phyloP scores from a whole-genome alignment of 1,140 invertebrate species.

The Choristoneura fumiferana region DNA sequence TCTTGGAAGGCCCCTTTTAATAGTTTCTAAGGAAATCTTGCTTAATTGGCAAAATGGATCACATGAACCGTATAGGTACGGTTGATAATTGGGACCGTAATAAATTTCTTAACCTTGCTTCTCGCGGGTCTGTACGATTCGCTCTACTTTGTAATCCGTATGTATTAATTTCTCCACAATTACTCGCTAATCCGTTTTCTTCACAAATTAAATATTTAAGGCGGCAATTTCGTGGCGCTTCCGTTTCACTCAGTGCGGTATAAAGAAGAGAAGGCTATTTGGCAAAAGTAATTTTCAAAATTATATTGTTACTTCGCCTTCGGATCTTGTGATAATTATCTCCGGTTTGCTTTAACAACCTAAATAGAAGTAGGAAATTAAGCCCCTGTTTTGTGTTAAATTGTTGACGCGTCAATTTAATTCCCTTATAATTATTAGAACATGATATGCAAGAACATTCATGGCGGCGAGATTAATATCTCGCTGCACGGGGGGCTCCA shows the following conservation, averaged over 20 bases:
- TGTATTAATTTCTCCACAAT: conserved; percentile 58
- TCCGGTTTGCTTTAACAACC: conserved; percentile 67
- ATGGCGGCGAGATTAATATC: background rate
- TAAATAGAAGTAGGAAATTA: conserved; percentile 63
- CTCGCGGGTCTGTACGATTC: background rate
- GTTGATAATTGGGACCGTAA: conserved; percentile 37
- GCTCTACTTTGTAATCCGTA: conserved; percentile 24
- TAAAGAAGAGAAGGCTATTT: conserved; percentile 61
- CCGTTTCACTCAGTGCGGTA: conserved; percentile 51
- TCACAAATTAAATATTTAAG: conserved; percentile 71
- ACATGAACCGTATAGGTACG: conserved; percentile 40
- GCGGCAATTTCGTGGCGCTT: conserved; percentile 68
- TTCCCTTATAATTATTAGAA: background rate
- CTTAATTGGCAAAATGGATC: conserved; percentile 61
- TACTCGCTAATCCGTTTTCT: conserved; percentile 64
- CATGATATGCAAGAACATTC: background rate
- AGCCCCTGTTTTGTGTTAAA: conserved; percentile 46
- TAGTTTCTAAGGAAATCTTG: conserved; percentile 62
- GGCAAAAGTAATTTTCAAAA: conserved; percentile 66
- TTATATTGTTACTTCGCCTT: conserved; percentile 70
- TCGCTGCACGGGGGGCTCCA: background rate
- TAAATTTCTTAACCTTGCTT: conserved; percentile 30
- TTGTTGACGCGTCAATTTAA: conserved; percentile 29
- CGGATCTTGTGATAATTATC: conserved; percentile 72
- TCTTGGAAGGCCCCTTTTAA: conserved; percentile 60